Evolutionary conservation across 2,113 vertebrate species (phyloP).

Genomic region (Pomatorhinus ruficollis): DNA sequence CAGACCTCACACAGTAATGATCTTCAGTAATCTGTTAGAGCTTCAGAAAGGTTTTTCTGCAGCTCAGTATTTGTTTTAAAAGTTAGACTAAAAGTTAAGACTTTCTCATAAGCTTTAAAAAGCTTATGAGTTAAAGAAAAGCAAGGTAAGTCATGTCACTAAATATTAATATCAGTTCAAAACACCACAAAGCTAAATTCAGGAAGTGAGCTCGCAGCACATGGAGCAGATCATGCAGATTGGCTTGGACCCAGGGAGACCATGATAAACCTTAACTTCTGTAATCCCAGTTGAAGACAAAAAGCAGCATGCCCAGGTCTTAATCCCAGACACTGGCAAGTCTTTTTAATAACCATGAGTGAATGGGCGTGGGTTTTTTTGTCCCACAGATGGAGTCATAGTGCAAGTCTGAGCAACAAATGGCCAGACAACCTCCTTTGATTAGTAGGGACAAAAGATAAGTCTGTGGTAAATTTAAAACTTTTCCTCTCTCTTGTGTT

Average conservation of each 20-base stretch:
- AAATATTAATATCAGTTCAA: not conserved
- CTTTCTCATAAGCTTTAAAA: not conserved
- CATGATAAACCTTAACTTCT: not conserved
- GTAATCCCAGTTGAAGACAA: not conserved
- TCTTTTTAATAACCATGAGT: not conserved
- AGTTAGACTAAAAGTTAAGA: not conserved
- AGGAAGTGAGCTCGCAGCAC: not conserved
- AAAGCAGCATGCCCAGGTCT: not conserved
- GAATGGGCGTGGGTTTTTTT: not conserved
- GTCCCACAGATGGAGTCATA: not conserved
- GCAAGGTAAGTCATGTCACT: not conserved
- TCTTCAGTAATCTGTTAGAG: not conserved
- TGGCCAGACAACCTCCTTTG: not conserved
- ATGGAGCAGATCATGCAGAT: not conserved
- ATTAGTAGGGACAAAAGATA: not conserved
- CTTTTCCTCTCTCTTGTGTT: not conserved
- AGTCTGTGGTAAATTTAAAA: not conserved
- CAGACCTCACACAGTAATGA: not conserved
- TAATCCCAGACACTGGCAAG: not conserved
- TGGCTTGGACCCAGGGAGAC: not conserved
- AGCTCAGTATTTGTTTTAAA: not conserved
- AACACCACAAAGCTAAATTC: not conserved
- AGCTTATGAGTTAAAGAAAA: not conserved
- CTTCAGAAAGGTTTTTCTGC: not conserved
- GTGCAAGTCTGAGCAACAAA: not conserved